Evolutionary conservation across 2,797 vertebrate species (phyloP).

Genomic region (Sebastes hubbsi): DNA sequence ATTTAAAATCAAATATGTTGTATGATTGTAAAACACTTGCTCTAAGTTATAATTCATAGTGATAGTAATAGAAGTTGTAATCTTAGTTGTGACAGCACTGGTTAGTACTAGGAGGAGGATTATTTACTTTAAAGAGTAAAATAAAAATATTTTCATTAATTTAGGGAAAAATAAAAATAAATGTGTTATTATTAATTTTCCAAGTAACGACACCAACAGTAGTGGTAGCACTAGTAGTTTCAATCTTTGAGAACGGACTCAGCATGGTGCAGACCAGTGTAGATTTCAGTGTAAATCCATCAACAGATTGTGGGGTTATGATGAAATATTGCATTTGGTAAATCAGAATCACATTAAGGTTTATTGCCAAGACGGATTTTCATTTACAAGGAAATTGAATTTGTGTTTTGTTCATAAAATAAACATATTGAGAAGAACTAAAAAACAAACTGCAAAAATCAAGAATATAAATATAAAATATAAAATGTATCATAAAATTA

Average conservation of each 20-base stretch:
- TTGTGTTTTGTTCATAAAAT: too few species aligned
- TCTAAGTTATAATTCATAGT: background rate
- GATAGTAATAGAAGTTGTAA: background rate
- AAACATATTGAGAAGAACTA: too few species aligned
- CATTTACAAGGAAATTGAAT: background rate
- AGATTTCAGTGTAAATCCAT: background rate
- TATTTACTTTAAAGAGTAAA: too few species aligned
- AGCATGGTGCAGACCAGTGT: background rate
- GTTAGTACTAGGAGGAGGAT: background rate
- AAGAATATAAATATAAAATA: too few species aligned
- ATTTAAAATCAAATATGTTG: background rate
- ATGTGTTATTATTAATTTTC: too few species aligned
- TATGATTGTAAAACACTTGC: background rate
- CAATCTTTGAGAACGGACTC: background rate
- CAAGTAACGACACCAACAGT: too few species aligned
- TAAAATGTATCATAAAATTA: too few species aligned
- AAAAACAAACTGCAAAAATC: too few species aligned
- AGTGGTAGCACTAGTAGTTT: background rate
- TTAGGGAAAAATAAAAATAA: too few species aligned
- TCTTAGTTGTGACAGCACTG: background rate
- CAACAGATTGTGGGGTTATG: background rate
- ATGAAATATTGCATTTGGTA: background rate
- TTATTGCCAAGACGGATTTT: background rate
- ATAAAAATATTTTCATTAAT: too few species aligned
- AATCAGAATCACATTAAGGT: background rate